Evolutionary conservation across 2,888 invertebrate species (phyloP).

Genomic region (Andrena bicolor): DNA sequence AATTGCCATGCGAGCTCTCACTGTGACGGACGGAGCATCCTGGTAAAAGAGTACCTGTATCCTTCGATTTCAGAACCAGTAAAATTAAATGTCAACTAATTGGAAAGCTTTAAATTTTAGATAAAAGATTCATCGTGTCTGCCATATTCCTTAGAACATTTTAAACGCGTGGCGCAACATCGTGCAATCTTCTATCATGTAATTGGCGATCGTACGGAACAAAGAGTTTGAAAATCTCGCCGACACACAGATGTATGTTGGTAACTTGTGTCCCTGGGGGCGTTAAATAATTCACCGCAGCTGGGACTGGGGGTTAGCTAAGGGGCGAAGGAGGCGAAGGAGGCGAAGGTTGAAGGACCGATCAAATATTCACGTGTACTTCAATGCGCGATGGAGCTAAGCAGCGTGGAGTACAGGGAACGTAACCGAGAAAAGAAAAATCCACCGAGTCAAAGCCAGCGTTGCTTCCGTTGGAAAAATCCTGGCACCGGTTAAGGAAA

Average conservation of each 20-base stretch:
- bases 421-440: conserved; percentile 57
- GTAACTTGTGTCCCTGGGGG: conserved; percentile 80
- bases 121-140: not conserved
- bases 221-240: conserved; percentile 76
- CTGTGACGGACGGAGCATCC: not conserved
- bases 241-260: conserved; percentile 76
- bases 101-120: not conserved
- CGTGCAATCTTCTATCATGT: conserved; percentile 14
- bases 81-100: no score
- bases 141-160: not conserved
- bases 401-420: conserved; percentile 55
- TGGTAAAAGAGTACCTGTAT: no score
- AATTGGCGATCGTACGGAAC: conserved; percentile 41
- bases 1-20: not conserved
- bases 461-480: not conserved
- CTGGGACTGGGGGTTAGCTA: conserved; percentile 80
- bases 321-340: conserved; percentile 72
- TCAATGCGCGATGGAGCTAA: conserved; percentile 79
- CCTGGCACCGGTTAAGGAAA: conserved; percentile 31
- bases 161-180: no score
- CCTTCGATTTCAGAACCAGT: no score
- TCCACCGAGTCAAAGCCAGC: conserved; percentile 15
- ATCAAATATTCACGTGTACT: conserved; percentile 84
- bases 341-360: conserved; percentile 82
- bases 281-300: conserved; percentile 84